Conservation (phyloP, 2,888 invertebrate genomes). For the Lathronympha strigana region DNA sequence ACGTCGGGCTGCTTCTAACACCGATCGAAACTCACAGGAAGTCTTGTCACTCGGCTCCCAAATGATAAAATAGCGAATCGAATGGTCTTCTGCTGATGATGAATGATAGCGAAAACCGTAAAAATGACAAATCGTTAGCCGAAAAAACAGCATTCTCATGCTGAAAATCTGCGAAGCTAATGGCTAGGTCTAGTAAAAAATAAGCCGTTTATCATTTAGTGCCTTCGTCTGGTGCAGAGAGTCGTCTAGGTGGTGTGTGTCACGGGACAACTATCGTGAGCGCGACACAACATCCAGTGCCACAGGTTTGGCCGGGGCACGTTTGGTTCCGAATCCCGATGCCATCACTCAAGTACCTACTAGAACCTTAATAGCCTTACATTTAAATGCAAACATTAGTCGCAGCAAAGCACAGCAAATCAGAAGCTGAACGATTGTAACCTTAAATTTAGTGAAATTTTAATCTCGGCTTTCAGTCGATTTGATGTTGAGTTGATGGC, state of each 20-base stretch:
- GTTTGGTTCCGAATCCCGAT: neutral
- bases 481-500: constrained; percentile 14
- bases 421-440: neutral
- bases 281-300: constrained; percentile 44
- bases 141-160: constrained; percentile 66
- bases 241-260: constrained; percentile 67
- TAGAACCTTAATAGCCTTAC: neutral
- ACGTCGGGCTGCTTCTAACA: constrained; percentile 70
- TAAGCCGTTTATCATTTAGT: constrained; percentile 82
- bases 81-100: constrained; percentile 58
- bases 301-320: constrained; percentile 11
- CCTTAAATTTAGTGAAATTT: neutral
- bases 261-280: constrained; percentile 55
- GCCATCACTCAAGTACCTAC: constrained; percentile 9
- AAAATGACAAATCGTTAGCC: constrained; percentile 50
- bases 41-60: constrained; percentile 73
- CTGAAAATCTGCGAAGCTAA: constrained; percentile 72
- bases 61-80: constrained; percentile 79
- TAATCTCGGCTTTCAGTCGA: neutral
- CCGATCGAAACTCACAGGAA: constrained; percentile 66
- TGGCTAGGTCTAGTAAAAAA: constrained; percentile 57
- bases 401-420: neutral
- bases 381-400: neutral
- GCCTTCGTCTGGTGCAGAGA: constrained; percentile 75
- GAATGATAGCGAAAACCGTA: constrained; percentile 55